These are phyloP conservation scores for Phoxinus phoxinus DNA, from an alignment of 2,113 vertebrate genomes.

Conservation along the genomic window DNA sequence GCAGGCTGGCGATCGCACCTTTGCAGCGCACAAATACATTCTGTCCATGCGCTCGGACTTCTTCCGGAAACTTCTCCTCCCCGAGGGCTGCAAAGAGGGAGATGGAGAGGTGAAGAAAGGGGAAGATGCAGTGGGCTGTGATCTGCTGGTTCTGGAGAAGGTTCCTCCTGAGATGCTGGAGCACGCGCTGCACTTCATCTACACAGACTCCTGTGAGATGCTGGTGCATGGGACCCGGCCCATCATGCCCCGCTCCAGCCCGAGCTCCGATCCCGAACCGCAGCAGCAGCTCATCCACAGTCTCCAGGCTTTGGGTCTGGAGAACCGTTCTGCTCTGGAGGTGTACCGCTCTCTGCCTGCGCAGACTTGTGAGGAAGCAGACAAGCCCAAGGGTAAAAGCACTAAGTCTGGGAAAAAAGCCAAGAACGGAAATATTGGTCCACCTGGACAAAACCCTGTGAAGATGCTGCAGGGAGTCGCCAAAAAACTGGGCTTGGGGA, in stretches of 20 bases:
- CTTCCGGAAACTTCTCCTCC: conserved; percentile 85
- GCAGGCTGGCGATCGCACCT: conserved; percentile 85
- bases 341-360: conserved; percentile 84
- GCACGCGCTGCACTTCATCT: conserved; percentile 88
- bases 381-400: conserved; percentile 84
- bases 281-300: conserved; percentile 82
- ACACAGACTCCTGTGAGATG: conserved; percentile 92
- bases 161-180: conserved; percentile 87
- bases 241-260: conserved; percentile 66
- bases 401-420: conserved; percentile 84
- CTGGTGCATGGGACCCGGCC: conserved; percentile 84
- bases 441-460: conserved; percentile 81
- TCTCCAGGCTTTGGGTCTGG: conserved; percentile 81
- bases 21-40: conserved; percentile 92
- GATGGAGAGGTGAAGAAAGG: conserved; percentile 77
- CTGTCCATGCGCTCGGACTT: conserved; percentile 87
- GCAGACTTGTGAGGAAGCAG: conserved; percentile 69
- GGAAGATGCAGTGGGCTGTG: conserved; percentile 88
- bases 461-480: conserved; percentile 88
- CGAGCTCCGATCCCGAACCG: conserved; percentile 66
- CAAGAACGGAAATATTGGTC: conserved; percentile 75
- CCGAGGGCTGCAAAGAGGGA: conserved; percentile 68
- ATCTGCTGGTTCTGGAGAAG: conserved; percentile 88
- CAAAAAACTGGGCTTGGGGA: conserved; percentile 86
- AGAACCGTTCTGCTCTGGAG: conserved; percentile 83